A percentile compares a stretch with the other conserved stretches of the same genome.
These are phyloP conservation scores for Eudasyphora cyanicolor DNA, from an alignment of 2,888 invertebrate species.

Conservation along the genomic window DNA sequence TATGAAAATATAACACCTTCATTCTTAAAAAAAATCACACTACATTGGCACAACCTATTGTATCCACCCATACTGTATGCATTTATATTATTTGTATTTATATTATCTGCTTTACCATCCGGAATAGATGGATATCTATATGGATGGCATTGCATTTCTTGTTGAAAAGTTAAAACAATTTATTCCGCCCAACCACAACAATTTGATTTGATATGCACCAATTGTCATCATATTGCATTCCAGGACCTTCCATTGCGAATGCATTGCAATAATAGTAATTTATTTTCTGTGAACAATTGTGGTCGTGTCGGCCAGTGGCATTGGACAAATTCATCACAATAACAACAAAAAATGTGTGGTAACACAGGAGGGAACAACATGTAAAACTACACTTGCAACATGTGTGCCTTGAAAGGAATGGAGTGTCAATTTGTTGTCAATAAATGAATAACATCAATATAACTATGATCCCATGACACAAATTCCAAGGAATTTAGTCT, in stretches of 20 bases:
- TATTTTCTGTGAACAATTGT: slow-evolving; percentile 17
- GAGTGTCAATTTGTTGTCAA: too few relatives aligned
- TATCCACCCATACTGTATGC: too few relatives aligned
- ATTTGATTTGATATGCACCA: slow-evolving; percentile 29
- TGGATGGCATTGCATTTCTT: not conserved
- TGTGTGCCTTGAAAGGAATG: too few relatives aligned
- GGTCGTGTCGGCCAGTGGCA: not conserved
- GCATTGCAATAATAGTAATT: not conserved
- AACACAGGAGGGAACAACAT: not conserved
- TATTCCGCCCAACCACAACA: not conserved
- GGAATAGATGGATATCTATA: not conserved
- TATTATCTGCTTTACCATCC: not conserved
- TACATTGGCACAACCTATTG: too few relatives aligned
- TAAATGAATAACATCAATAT: too few relatives aligned
- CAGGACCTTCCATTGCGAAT: not conserved
- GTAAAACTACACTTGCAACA: too few relatives aligned
- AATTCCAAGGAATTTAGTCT: too few relatives aligned
- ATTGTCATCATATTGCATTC: slow-evolving; percentile 25
- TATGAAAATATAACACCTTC: too few relatives aligned
- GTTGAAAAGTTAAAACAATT: slow-evolving; percentile 14
- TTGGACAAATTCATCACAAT: slow-evolving; percentile 1
- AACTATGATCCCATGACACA: too few relatives aligned
- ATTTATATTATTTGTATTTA: not conserved
- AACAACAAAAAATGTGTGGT: not conserved
- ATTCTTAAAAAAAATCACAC: too few relatives aligned